These are phyloP conservation scores for Gymnarchus niloticus DNA, from an alignment of 2,113 vertebrate genomes.

Conservation along the genomic window DNA sequence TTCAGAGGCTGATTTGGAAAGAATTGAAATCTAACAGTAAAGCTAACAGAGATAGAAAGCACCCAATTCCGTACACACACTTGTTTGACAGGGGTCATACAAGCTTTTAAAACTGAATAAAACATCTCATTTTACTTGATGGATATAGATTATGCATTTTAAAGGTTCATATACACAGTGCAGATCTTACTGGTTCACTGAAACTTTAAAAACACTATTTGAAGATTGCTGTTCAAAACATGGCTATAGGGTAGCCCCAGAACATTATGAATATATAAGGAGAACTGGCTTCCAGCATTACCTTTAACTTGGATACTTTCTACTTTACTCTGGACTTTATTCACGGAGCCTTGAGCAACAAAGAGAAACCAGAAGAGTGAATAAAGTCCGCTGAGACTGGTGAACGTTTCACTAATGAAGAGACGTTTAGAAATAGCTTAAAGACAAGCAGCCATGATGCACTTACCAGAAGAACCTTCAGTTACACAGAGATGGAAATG, in stretches of 20 bases:
- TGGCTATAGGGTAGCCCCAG: not conserved
- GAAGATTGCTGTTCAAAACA: not conserved
- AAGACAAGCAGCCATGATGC: not conserved
- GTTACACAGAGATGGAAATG: not conserved
- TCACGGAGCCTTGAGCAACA: conserved; percentile 24
- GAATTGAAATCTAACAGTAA: not conserved
- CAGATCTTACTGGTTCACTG: not conserved
- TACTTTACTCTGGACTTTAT: conserved; percentile 42
- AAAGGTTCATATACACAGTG: not conserved
- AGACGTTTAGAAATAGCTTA: not conserved
- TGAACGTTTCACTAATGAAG: not conserved
- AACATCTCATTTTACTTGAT: not conserved
- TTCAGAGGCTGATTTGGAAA: not conserved
- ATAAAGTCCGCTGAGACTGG: not conserved
- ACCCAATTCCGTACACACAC: not conserved
- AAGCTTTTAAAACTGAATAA: not conserved
- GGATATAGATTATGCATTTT: not conserved
- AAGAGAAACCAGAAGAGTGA: conserved; percentile 24
- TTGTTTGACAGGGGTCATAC: not conserved
- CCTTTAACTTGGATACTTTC: conserved; percentile 72
- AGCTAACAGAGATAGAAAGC: not conserved
- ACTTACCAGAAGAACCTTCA: not conserved
- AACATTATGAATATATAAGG: not conserved
- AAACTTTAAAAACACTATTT: not conserved
- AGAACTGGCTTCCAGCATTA: conserved; percentile 29